Base-by-base conservation (phyloP, 2,113 vertebrate genomes). In the Cheirogaleus medius region DNA sequence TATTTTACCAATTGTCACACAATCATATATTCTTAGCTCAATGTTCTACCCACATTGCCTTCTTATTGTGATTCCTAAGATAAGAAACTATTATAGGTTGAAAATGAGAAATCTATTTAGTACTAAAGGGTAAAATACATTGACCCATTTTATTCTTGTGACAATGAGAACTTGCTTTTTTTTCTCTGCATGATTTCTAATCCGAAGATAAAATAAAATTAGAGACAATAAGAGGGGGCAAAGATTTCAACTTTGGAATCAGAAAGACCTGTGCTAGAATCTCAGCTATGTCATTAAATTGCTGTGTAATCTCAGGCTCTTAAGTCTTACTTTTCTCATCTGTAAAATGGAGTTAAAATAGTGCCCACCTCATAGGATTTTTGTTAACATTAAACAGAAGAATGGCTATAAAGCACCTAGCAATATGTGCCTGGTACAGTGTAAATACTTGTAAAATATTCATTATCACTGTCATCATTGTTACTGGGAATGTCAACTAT, bases 391-490 rank as follows among this genome's bases (percentile, higher is more conserved):
- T 87, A 74, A 95, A 77, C 25, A 96, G 84, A 81, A 90, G 39
- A 96, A 77, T 88, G 60, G 12, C 9, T 64, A 49, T 27, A 56
- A 84, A 74, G 37, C 14, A 37, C 47, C 49, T 84, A 90, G 32
- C 54, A 87, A 77, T 39, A 87, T 34, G 64, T 64, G 12, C 32
- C 66, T 80, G 47, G 12, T 15, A 95, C 29, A 92, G 14, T 12
- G 3, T 85, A 91, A 95, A 14, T 66, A 54, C 27, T 90, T 97
- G 64, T 47, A 84, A 98, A 96, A 86, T 34, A 95, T 39, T 92
- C 25, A 93, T 68, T 47, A 58, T 74, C 17, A 87, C 78, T 64
- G 39, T 52, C 34, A 89, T 93, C 23, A 87, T 37, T 73, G 64
- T 90, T 81, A 95, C 29, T 77, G 15, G n/a, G 32, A 90, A 93